Evolutionary conservation across 2,113 vertebrate species (phyloP), one percentile per base, ranked within the genome.

Genomic region (Aptenodytes patagonicus): DNA sequence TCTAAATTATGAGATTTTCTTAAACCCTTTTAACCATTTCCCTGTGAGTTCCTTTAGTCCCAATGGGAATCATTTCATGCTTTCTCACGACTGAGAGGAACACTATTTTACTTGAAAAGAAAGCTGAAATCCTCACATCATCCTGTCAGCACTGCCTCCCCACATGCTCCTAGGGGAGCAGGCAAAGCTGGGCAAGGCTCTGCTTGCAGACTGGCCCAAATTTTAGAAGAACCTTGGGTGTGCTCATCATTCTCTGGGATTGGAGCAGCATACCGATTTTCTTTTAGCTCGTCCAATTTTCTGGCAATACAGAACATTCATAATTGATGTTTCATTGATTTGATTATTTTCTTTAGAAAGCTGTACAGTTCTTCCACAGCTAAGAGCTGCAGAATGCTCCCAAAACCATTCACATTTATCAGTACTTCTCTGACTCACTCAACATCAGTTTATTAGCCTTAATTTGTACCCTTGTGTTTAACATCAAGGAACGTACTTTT

Each of bases 361-460:
- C 24, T 80, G 38, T 21, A 86, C 13, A 38, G 91, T 28, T 93
- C 64, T 60, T 88, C 81, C 78, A 34, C 66, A 79, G 65, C 91
- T 75, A 71, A 80, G 61, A 94, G 84, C 60, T 81, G 75, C 76
- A 83, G 51, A 92, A 82, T 7, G 68, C 44, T 94, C 88, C 93
- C 85, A 24, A 65, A 95, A 64, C 89, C 78, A 77, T 42, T 82
- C 73, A 31, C 78, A 80, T 91, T 76, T 94, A 91, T 81, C 93
- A 87, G 82, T 51, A 62, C 38, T 83, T 83, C 80, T 95, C 91
- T 93, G 62, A 81, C 69, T 93, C 93, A 73, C 69, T 94, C 90
- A 89, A 58, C 97, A 86, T 78, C 44, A 81, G 62, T 83, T 97
- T 95, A 94, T 94, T 94, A 95, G 73, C 51, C 87, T 96, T 96